Percentiles rank a stretch among this genome's conserved stretches.
Evolutionary conservation across 2,113 vertebrate species (phyloP).

Genomic region (Otus sunia): DNA sequence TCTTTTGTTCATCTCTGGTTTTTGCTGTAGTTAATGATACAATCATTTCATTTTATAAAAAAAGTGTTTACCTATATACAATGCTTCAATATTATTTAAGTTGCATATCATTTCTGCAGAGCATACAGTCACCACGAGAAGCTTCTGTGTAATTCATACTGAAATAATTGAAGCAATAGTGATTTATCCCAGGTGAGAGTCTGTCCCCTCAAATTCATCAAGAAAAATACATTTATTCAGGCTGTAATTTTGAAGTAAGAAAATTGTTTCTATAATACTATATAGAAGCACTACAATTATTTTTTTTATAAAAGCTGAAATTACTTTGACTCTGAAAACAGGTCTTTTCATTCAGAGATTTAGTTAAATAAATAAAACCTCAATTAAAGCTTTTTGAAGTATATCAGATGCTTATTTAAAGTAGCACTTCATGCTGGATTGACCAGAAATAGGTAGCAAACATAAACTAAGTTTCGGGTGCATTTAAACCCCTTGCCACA

Average conservation of each 20-base stretch:
- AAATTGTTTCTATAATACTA: neutral
- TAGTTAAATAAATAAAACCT: neutral
- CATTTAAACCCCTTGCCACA: neutral
- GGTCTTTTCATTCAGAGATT: neutral
- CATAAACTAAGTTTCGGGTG: neutral
- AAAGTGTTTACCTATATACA: neutral
- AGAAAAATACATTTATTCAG: neutral
- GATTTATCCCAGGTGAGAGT: neutral
- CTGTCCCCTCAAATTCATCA: neutral
- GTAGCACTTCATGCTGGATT: neutral
- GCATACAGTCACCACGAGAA: neutral
- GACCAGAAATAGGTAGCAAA: neutral
- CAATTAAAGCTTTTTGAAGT: neutral
- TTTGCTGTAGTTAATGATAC: slow-evolving; percentile 69
- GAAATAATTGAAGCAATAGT: neutral
- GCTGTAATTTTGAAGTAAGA: neutral
- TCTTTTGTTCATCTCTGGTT: slow-evolving; percentile 83
- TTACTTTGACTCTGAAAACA: neutral
- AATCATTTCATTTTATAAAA: neutral
- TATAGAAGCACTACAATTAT: neutral
- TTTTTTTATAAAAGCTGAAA: neutral
- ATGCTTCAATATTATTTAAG: neutral
- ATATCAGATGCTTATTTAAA: neutral
- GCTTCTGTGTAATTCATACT: neutral
- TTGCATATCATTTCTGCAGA: neutral